These are phyloP conservation scores for Hippopotamus amphibius DNA, from an alignment of 2,113 vertebrate species.

Conservation along the genomic window DNA sequence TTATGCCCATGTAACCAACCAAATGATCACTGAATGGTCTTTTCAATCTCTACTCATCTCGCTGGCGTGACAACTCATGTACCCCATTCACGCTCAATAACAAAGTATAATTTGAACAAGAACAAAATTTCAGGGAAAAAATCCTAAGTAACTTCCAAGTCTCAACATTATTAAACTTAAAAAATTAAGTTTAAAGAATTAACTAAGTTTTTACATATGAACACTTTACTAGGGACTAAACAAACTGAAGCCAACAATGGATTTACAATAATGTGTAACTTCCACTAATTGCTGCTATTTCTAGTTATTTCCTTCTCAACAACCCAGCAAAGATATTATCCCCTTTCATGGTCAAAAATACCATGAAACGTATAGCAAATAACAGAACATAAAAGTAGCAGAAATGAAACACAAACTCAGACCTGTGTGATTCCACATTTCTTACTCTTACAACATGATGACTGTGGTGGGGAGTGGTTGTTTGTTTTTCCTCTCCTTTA, in stretches of 20 bases:
- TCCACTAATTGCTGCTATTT: not conserved
- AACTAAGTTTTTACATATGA: not conserved
- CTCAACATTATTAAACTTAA: not conserved
- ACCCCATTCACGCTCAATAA: not conserved
- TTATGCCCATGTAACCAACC: not conserved
- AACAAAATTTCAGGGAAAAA: not conserved
- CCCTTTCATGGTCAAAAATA: not conserved
- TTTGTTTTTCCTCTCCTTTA: not conserved
- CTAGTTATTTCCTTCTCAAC: not conserved
- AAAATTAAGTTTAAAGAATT: not conserved
- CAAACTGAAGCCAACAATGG: not conserved
- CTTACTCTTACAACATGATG: not conserved
- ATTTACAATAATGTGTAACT: not conserved
- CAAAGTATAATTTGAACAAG: not conserved
- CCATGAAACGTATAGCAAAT: not conserved
- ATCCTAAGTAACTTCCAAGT: not conserved
- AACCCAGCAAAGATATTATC: not conserved
- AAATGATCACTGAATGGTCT: not conserved
- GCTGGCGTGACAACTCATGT: not conserved
- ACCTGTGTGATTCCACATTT: not conserved
- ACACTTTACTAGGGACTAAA: not conserved
- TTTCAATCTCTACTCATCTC: not conserved
- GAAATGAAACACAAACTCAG: not conserved
- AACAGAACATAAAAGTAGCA: not conserved
- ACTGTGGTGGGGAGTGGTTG: not conserved